These are phyloP conservation scores for Zoroaster sp. DNA, from an alignment of 53 echinoderm and acorn worm genomes.

Conservation along the genomic window DNA sequence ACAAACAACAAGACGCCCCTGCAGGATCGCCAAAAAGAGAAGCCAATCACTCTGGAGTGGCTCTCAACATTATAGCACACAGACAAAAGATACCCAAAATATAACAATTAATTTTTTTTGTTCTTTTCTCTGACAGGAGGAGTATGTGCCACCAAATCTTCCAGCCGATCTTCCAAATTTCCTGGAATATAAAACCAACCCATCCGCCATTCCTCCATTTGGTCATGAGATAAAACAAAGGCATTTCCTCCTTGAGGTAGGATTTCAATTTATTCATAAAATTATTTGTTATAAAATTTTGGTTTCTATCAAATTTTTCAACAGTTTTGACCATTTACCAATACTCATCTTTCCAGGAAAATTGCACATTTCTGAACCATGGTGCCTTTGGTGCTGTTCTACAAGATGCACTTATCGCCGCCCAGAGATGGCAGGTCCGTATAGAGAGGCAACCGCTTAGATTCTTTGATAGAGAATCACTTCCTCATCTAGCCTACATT, in stretches of 20 bases:
- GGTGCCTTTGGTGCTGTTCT: constrained; percentile 80
- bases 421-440: constrained; percentile 73
- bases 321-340: not conserved
- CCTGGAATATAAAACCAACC: constrained; percentile 10
- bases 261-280: no score
- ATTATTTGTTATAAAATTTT: no score
- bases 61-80: no score
- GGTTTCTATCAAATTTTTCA: no score
- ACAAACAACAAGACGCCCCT: no score
- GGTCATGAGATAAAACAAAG: constrained; percentile 53
- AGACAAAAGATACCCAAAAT: no score
- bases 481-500: constrained; percentile 68
- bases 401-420: constrained; percentile 57
- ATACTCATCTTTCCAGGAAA: constrained; percentile 1
- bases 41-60: no score
- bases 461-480: constrained; percentile 73
- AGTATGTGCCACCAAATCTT: constrained; percentile 63
- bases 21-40: not conserved
- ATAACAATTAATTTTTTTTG: not conserved
- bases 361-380: constrained; percentile 82
- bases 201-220: constrained; percentile 22
- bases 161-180: constrained; percentile 63
- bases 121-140: constrained; percentile 50
- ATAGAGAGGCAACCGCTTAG: constrained; percentile 79
- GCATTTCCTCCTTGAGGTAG: constrained; percentile 77